Evolutionary conservation across 2,797 vertebrate genomes (phyloP), one percentile per base, ranked within the genome.

Genomic region (Poeciliopsis gracilis): DNA sequence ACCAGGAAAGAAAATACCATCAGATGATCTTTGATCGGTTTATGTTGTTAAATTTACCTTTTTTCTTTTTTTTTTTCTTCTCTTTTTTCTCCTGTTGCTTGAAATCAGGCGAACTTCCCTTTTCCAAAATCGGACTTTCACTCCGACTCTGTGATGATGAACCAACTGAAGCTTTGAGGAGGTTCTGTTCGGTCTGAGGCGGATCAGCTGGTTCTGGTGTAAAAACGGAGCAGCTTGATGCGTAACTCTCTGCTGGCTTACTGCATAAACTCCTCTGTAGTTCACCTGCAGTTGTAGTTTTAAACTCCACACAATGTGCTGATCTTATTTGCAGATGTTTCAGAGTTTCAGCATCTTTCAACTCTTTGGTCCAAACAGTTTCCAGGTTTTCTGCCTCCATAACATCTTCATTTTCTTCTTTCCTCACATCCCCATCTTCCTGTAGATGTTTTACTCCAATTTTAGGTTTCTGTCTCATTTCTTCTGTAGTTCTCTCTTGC

Each of bases 11-110:
- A 23, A 51, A 51, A 51, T 3, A 8, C 7, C 49, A 23, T 23
- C 49, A 23, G 49, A 2, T 23, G 2, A 23, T 23, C 49, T 51
- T 51, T 51, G 7, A 23, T 51, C 0, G 0, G 49, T 51, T 51
- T 51, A 23, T 10, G 11, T 2, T 59, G 2, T 41, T 33, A 28
- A 67, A 77, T 59, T 41, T 77, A 81, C 79, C 28, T 77, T 67
- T 81, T 73, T 45, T 20, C 38, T 53, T 76, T 36, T 9, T 0
- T 0, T 36, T 33, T 20, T 23, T 28, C 5, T 49, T 28, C 5
- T 43, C n/a, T 2, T 43, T 6, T 0, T 5, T 0, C 36, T 45
- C 20, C 12, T 15, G 43, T 36, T 2, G 33, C 67, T 76, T 16
- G 23, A 41, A 23, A 41, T 2, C 23, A 33, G n/a, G 5, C 0